phyloP scores from a whole-genome alignment of 1,140 invertebrate species.

The Telenomus remus region DNA sequence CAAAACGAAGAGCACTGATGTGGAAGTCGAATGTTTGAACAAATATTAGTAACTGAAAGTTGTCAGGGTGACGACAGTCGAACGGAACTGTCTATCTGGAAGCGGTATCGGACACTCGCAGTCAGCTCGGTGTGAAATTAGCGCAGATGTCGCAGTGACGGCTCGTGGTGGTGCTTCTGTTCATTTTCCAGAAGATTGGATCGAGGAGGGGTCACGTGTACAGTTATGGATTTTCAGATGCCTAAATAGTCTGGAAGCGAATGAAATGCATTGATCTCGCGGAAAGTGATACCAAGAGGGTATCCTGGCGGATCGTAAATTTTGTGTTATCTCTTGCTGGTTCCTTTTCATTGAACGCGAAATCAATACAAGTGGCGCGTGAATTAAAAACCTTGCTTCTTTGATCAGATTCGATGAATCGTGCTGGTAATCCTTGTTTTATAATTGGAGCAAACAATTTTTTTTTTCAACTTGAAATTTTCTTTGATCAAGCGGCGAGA shows the following conservation, averaged over 20 bases:
- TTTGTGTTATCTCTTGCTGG: slow-evolving; percentile 51
- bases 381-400: slow-evolving; percentile 46
- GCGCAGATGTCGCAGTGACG: slow-evolving; percentile 75
- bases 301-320: slow-evolving; percentile 42
- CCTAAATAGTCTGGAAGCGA: slow-evolving; percentile 59
- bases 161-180: slow-evolving; percentile 68
- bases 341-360: slow-evolving; percentile 30
- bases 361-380: slow-evolving; percentile 44
- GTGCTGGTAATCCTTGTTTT: slow-evolving; percentile 10
- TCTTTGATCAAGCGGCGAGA: not conserved
- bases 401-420: slow-evolving; percentile 39
- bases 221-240: slow-evolving; percentile 68
- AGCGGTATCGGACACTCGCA: slow-evolving; percentile 62
- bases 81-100: slow-evolving; percentile 55
- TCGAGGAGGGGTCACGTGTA: slow-evolving; percentile 56
- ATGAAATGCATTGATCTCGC: slow-evolving; percentile 63
- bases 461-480: not conserved
- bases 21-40: slow-evolving; percentile 39
- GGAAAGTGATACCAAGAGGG: slow-evolving; percentile 57
- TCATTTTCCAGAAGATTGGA: slow-evolving; percentile 76
- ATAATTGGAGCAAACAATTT: slow-evolving; percentile 5
- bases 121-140: slow-evolving; percentile 76
- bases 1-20: slow-evolving; percentile 9
- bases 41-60: slow-evolving; percentile 51
- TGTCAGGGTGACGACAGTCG: slow-evolving; percentile 52